Base-by-base conservation (phyloP, 2,888 invertebrate genomes). In the Leucophenga maculata region DNA sequence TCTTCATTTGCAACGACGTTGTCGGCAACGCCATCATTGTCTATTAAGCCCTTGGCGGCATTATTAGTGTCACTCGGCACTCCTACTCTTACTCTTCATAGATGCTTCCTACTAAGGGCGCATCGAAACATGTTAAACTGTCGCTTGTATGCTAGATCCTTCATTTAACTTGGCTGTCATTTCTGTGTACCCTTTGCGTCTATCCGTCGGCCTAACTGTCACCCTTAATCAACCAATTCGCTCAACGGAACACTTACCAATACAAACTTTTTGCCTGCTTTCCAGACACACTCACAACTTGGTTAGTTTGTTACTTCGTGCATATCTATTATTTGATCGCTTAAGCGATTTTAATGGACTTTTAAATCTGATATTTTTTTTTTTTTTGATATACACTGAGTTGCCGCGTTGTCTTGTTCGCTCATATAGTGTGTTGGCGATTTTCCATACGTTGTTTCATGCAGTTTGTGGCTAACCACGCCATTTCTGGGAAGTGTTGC, bases 321-420 rank as follows among this genome's bases (percentile, higher is more conserved):
- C n/a, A 14, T 39, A 11, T 18, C 39, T 44, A n/a, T 50, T 6
- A 50, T 16, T 39, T 64, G 76, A 79, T 74, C 76, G 72, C 74
- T 76, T 75, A 74, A 80, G 76, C 80, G 74, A 75, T 85, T 85
- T 85, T 82, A 83, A 85, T 83, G 84, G 84, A 85, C 81, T 83
- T 85, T 82, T 85, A 78, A 85, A 78, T 80, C 65, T 76, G 70
- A 76, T 50, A 13, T 18, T n/a, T 50, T 50, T 26, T 77, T 50
- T 50, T 18, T n/a, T 50, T 50, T 26, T 4, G 3, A 26, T 4
- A 16, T 48, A 4, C 50, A 4, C 50, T 39, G 11, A 39, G 39
- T 39, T 39, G 18, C 6, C 50, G 48, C 50, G 16, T 50, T n/a
- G n/a, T 18, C 50, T 50, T 50, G 1, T 16, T 50, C 22, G 57